phyloP scores from a whole-genome alignment of 1,140 invertebrate genomes.

The Sitodiplosis mosellana region DNA sequence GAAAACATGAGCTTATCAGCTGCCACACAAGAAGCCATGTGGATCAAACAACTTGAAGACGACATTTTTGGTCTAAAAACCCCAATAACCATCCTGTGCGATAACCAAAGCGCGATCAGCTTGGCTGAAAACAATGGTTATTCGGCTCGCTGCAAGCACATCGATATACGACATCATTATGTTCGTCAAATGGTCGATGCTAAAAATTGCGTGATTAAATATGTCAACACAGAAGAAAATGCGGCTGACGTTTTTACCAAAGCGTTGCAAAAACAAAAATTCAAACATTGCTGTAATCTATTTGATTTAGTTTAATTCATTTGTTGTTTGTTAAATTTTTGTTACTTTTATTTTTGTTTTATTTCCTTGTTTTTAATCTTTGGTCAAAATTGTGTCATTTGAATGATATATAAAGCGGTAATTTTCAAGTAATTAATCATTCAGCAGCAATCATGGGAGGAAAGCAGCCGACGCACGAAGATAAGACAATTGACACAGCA shows the following conservation, averaged over 20 bases:
- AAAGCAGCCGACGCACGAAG: too few relatives aligned
- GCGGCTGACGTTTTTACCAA: slow-evolving; percentile 14
- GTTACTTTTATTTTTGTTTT: too few relatives aligned
- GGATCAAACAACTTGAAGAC: slow-evolving; percentile 4
- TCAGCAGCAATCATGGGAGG: too few relatives aligned
- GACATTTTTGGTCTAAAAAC: background rate
- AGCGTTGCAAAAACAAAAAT: slow-evolving; percentile 3
- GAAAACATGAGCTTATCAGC: slow-evolving; percentile 18
- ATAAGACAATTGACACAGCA: too few relatives aligned
- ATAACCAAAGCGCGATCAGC: too few relatives aligned
- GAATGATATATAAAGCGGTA: too few relatives aligned
- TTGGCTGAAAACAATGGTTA: background rate
- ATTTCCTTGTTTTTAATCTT: too few relatives aligned
- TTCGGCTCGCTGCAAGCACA: slow-evolving; percentile 2
- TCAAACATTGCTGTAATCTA: too few relatives aligned
- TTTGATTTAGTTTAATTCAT: too few relatives aligned
- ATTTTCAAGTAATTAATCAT: too few relatives aligned
- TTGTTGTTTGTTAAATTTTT: too few relatives aligned
- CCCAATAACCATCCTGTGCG: background rate
- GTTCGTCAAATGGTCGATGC: background rate
- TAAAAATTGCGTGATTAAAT: slow-evolving; percentile 6
- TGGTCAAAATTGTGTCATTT: too few relatives aligned
- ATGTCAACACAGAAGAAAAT: slow-evolving; percentile 10
- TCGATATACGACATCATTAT: slow-evolving; percentile 4
- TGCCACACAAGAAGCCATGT: slow-evolving; percentile 9